A percentile compares a stretch with the other conserved stretches of the same genome.
Conservation (phyloP, 2,888 invertebrate genomes). For the Pherbina coryleti region DNA sequence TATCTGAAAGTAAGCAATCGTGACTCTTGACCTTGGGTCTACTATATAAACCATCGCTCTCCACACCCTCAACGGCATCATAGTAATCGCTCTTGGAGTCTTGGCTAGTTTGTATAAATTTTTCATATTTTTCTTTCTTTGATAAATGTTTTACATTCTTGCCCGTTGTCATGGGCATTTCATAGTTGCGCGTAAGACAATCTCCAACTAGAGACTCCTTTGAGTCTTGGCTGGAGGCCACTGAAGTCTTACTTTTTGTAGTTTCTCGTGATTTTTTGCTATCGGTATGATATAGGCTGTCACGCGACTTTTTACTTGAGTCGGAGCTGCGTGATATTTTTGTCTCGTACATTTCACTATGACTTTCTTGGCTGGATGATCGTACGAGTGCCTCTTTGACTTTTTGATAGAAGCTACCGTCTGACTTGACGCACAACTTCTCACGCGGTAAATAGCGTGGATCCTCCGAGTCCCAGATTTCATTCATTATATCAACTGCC, state of each 20-base stretch:
- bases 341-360: constrained; percentile 78
- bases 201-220: constrained; percentile 73
- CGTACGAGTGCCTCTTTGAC: constrained; percentile 76
- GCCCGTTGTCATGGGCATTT: constrained; percentile 70
- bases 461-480: constrained; percentile 84
- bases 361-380: constrained; percentile 79
- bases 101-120: constrained; percentile 74
- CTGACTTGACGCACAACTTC: constrained; percentile 79
- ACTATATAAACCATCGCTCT: constrained; percentile 55
- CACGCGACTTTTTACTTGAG: constrained; percentile 76
- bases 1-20: constrained; percentile 74
- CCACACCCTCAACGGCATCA: constrained; percentile 72
- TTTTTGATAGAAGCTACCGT: constrained; percentile 80
- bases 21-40: constrained; percentile 73
- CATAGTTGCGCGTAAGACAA: constrained; percentile 70
- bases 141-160: constrained; percentile 65
- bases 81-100: constrained; percentile 81
- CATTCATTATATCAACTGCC: constrained; percentile 78
- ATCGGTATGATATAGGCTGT: constrained; percentile 76
- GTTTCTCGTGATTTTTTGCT: constrained; percentile 77
- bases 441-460: constrained; percentile 81
- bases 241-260: constrained; percentile 75
- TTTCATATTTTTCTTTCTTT: constrained; percentile 70
- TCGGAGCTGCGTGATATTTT: constrained; percentile 77
- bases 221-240: constrained; percentile 76